Base-by-base conservation (phyloP, 1,140 invertebrate species). In the Conus ventricosus region DNA sequence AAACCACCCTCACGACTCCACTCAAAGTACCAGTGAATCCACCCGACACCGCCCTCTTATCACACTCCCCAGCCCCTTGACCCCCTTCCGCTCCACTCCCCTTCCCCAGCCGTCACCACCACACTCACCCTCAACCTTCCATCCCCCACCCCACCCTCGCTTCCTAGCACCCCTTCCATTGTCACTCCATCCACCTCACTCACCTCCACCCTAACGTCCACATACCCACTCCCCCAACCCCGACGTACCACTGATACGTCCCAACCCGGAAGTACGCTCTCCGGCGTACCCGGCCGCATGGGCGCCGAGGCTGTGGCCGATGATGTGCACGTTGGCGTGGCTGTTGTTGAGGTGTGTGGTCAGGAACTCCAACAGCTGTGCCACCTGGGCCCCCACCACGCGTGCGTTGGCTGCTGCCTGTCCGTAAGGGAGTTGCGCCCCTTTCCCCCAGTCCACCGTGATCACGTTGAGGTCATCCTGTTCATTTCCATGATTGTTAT, bases 401-500 rank as follows among this genome's bases (percentile, higher is more conserved):
- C 98, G 96, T 0, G 98, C 98, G 93, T 99, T 99, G 67, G 98
- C 98, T 0, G 97, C 97, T 0, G 98, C 98, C 90, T 98, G 96
- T 0, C 98, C 97, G 93, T 99, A 99, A 91, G 98, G 96, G 0
- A 97, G 96, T 0, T 97, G 96, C 10, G 98, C 98, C 1, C 98
- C 98, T 54, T 97, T 97, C 91, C 97, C 97, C 98, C 98, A 99
- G 94, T 99, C 98, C 7, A 99, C 98, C 93, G 97, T 98, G 78
- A 99, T 97, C 0, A 98, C 97, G 93, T 98, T 98, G 11, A 85
- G 23, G 55, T 85, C 63, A 15, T 71, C 78, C 78, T 81, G 78
- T 6, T 25, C 0, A 39, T 39, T 39, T 39, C 0, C 39, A 71
- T 71, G 63, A 4, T 71, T 4, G n/a, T 17, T 17, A 71, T 17